Evolutionary conservation across 2,888 invertebrate genomes (phyloP), one percentile per base, ranked within the genome.

Genomic region (Archips crataeganus): DNA sequence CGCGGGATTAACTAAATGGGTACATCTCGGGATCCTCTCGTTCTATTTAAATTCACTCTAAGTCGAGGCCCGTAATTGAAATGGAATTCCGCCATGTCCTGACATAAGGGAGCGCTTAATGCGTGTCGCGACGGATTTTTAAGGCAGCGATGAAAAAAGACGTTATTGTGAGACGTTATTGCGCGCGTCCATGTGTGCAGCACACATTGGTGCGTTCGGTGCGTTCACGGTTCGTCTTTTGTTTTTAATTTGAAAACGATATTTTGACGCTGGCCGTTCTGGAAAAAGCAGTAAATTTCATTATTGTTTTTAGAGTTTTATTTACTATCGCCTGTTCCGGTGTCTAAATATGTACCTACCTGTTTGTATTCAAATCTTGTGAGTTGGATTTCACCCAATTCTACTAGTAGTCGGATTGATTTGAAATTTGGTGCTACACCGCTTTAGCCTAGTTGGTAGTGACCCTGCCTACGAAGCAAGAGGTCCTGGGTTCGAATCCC

Each of bases 21-120:
- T 80, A 84, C 84, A 80, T 83, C 80, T 83, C 79, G 75, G 78
- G 80, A 79, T 78, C 75, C 71, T 78, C 74, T 77, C 79, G 77
- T 78, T 79, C 84, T 79, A 86, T 89, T 89, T 87, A 87, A 87
- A 90, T 90, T 87, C 84, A 81, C 81, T 81, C 78, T 83, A 86
- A 87, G 84, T 83, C 84, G 81, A 79, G 77, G 78, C 78, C 76
- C 81, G 85, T 90, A 90, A 91, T 90, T 91, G 91, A 91, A 91
- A 90, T 84, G 81, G 87, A 88, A 90, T 87, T 86, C 85, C 82
- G 75, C 81, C 81, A 86, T 84, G 87, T 84, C 84, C 81, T 77
- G 62, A 69, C 68, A 77, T 74, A 68, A 68, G 66, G 75, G 76
- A 71, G 71, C 74, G 80, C 80, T 81, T 81, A 84, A 84, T 84